Conservation (phyloP, 1,140 invertebrate genomes). For the Melitaea cinxia region DNA sequence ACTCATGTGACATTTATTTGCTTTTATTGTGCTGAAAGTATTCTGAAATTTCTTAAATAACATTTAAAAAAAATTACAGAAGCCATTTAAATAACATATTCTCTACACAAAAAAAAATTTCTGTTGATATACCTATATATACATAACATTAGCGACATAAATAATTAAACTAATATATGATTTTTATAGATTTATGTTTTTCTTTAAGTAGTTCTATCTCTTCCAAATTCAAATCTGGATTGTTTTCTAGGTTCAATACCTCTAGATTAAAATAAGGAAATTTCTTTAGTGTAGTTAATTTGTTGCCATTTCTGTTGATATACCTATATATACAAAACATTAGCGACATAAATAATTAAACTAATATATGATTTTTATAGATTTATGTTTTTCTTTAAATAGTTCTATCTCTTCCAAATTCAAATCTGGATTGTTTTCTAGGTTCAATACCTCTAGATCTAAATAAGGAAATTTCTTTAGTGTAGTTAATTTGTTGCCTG, state of each 20-base stretch:
- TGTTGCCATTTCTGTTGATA: too few relatives aligned
- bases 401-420: constrained; percentile 46
- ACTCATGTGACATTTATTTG: background rate
- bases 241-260: constrained; percentile 56
- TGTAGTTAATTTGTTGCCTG: constrained; percentile 61
- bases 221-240: constrained; percentile 43
- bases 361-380: constrained; percentile 37
- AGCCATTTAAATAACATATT: too few relatives aligned
- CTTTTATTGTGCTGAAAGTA: background rate
- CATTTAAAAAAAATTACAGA: too few relatives aligned
- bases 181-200: constrained; percentile 43
- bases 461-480: constrained; percentile 60
- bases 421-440: constrained; percentile 54
- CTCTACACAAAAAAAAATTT: background rate
- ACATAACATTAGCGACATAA: background rate
- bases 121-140: background rate
- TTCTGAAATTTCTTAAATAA: background rate
- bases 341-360: background rate
- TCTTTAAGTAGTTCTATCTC: constrained; percentile 56
- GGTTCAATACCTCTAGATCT: constrained; percentile 53
- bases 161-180: constrained; percentile 7
- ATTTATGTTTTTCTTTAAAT: constrained; percentile 52
- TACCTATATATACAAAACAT: too few relatives aligned
- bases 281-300: constrained; percentile 55
- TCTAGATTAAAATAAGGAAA: constrained; percentile 61